A percentile compares a stretch with the other conserved stretches of the same genome.
phyloP scores from a whole-genome alignment of 2,888 invertebrate species.

The Rhingia rostrata region DNA sequence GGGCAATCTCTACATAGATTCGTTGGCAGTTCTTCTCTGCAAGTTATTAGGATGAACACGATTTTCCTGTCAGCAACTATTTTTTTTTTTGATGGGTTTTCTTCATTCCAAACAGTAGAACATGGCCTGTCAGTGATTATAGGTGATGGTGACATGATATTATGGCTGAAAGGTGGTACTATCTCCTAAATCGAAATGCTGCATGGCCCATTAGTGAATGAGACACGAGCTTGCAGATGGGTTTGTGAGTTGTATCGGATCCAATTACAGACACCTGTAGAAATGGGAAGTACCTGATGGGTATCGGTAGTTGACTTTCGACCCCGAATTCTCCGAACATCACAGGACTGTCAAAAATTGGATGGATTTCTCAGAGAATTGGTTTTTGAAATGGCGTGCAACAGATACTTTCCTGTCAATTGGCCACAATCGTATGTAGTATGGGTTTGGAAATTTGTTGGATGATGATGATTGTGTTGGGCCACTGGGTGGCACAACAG shows the following conservation, averaged over 20 bases:
- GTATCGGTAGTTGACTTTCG: slow-evolving; percentile 40
- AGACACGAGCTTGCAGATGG: slow-evolving; percentile 40
- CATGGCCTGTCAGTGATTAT: slow-evolving; percentile 60
- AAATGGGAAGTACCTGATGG: slow-evolving; percentile 2
- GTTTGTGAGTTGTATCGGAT: slow-evolving; percentile 39
- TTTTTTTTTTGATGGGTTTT: slow-evolving; percentile 36
- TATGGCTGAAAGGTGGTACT: slow-evolving; percentile 24
- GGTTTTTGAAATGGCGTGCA: slow-evolving; percentile 50
- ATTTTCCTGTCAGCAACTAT: slow-evolving; percentile 69
- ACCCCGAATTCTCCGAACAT: slow-evolving; percentile 18
- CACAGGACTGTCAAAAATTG: slow-evolving; percentile 43
- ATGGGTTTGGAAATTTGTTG: not conserved
- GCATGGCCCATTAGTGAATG: slow-evolving; percentile 28
- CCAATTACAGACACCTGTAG: slow-evolving; percentile 57
- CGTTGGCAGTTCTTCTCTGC: slow-evolving; percentile 9
- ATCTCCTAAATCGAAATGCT: slow-evolving; percentile 33
- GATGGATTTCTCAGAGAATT: slow-evolving; percentile 39
- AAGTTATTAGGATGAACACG: slow-evolving; percentile 69
- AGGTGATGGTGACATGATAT: slow-evolving; percentile 69
- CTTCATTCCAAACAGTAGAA: slow-evolving; percentile 43
- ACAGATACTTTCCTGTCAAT: slow-evolving; percentile 37
- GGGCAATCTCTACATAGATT: slow-evolving; percentile 13
- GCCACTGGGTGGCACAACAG: slow-evolving; percentile 59
- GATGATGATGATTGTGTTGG: slow-evolving; percentile 44
- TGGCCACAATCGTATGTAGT: slow-evolving; percentile 5